A percentile compares a stretch with the other conserved stretches of the same genome.
phyloP scores from a whole-genome alignment of 2,888 invertebrate genomes.

The Temnothorax rugatulus region DNA sequence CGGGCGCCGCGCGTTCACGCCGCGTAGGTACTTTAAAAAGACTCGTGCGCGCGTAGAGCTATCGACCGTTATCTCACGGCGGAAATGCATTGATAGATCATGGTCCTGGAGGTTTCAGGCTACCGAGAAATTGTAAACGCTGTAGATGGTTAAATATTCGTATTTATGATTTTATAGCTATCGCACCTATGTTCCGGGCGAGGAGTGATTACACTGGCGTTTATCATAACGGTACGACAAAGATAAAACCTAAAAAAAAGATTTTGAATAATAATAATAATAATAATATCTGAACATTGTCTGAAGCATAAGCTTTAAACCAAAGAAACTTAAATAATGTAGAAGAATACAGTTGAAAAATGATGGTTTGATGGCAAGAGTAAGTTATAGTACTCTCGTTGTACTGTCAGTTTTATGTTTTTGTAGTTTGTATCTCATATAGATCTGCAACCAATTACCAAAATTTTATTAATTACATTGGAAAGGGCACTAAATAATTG shows the following conservation, averaged over 20 bases:
- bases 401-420: neutral
- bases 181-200: neutral
- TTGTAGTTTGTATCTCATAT: neutral
- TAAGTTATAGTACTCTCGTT: neutral
- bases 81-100: constrained; percentile 29
- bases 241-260: constrained; percentile 1
- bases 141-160: constrained; percentile 1
- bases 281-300: neutral
- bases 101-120: neutral
- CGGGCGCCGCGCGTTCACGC: constrained; percentile 49
- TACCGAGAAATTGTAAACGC: constrained; percentile 34
- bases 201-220: constrained; percentile 17
- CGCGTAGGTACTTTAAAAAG: constrained; percentile 38
- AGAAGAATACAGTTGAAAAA: constrained; percentile 1
- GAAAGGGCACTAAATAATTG: neutral
- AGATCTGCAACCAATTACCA: neutral
- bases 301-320: neutral
- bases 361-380: neutral
- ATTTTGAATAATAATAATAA: constrained; percentile 1
- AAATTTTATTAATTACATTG: neutral
- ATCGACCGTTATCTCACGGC: constrained; percentile 34
- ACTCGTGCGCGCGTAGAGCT: neutral
- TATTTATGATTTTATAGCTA: constrained; percentile 33
- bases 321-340: neutral
- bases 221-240: neutral